These are phyloP conservation scores for Lycaon pictus DNA, from an alignment of 2,113 vertebrate genomes.

Conservation along the genomic window DNA sequence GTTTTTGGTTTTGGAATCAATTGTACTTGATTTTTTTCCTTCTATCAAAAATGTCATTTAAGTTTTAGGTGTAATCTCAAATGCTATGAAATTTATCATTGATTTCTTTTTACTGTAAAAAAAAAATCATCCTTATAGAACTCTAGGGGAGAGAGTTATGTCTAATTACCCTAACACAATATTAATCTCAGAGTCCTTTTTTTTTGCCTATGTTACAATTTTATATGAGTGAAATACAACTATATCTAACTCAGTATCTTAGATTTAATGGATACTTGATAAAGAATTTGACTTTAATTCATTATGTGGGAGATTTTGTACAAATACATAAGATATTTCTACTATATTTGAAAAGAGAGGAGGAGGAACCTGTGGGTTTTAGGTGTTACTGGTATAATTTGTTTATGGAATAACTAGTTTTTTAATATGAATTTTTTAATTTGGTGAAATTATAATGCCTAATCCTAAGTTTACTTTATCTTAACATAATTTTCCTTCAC, in stretches of 20 bases:
- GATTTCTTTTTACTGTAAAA: not conserved
- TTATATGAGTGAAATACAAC: conserved; percentile 16
- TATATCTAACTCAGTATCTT: not conserved
- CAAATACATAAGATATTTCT: not conserved
- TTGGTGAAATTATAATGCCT: conserved; percentile 14
- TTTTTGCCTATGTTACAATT: not conserved
- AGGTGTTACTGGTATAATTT: conserved; percentile 38
- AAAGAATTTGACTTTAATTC: conserved; percentile 55
- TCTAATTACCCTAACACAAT: not conserved
- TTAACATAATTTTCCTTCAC: conserved; percentile 1
- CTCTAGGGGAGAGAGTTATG: not conserved
- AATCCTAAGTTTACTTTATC: not conserved
- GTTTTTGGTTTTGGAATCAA: conserved; percentile 14
- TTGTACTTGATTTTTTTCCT: not conserved
- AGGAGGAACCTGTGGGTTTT: not conserved
- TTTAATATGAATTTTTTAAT: not conserved
- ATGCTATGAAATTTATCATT: not conserved
- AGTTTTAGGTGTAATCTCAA: conserved; percentile 5
- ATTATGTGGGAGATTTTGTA: conserved; percentile 56
- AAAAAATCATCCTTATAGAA: not conserved
- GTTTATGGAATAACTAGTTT: not conserved
- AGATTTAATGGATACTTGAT: conserved; percentile 22
- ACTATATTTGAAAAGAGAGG: not conserved
- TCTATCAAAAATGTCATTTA: conserved; percentile 31
- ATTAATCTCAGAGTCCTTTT: conserved; percentile 9